These are phyloP conservation scores for Sebastes vulpes DNA, from an alignment of 2,797 vertebrate genomes.

Conservation along the genomic window DNA sequence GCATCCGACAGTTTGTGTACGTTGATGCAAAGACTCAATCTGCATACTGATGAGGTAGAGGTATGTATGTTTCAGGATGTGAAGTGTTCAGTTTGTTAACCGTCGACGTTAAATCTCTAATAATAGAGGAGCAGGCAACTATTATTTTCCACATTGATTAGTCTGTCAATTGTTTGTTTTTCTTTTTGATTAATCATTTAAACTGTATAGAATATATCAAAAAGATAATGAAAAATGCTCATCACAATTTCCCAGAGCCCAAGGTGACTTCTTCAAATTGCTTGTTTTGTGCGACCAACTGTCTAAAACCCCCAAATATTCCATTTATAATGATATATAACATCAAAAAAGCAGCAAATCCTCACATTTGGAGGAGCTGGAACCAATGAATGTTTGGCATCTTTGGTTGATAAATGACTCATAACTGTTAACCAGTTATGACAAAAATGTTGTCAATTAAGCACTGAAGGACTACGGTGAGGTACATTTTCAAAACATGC, in stretches of 20 bases:
- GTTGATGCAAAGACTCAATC: conserved; percentile 9
- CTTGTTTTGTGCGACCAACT: not conserved
- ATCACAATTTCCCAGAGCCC: not conserved
- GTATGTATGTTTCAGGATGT: not conserved
- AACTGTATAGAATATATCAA: not conserved
- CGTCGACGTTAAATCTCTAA: not conserved
- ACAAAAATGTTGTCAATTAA: not conserved
- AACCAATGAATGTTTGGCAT: not conserved
- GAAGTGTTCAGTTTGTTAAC: not conserved
- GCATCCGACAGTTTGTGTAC: conserved; percentile 47
- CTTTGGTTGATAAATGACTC: too few species aligned
- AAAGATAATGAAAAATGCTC: not conserved
- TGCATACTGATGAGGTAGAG: conserved; percentile 41
- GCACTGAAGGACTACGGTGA: not conserved
- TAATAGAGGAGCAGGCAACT: not conserved
- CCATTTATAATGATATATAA: not conserved
- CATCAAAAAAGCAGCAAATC: not conserved
- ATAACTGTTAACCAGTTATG: not conserved
- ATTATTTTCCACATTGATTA: not conserved
- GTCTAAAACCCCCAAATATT: not conserved
- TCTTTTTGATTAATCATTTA: not conserved
- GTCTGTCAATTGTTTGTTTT: not conserved
- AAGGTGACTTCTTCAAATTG: not conserved
- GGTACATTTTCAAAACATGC: not conserved
- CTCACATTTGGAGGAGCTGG: not conserved